phyloP scores from a whole-genome alignment of 2,888 invertebrate species.

The Ectemnius lituratus region DNA sequence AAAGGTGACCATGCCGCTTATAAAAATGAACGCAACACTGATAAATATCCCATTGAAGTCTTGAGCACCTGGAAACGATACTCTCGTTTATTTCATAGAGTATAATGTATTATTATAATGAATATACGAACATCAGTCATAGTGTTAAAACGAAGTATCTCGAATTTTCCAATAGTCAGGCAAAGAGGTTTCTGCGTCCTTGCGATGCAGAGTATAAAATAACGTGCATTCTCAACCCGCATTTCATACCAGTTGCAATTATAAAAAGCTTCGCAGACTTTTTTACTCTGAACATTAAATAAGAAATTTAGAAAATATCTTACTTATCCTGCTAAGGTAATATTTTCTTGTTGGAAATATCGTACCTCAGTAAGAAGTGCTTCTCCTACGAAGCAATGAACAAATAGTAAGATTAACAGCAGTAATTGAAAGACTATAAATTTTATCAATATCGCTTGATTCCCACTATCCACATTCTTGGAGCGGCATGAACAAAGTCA shows the following conservation, averaged over 20 bases:
- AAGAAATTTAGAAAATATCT: no score
- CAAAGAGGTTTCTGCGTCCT: slow-evolving; percentile 79
- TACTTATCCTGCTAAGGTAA: no score
- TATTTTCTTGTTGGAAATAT: no score
- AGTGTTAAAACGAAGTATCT: slow-evolving; percentile 79
- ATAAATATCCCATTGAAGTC: slow-evolving; percentile 63
- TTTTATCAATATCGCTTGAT: slow-evolving; percentile 58
- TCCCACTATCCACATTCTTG: slow-evolving; percentile 53
- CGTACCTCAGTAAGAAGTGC: slow-evolving; percentile 52
- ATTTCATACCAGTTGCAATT: slow-evolving; percentile 79
- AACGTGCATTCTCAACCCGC: slow-evolving; percentile 74
- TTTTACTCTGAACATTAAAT: slow-evolving; percentile 75
- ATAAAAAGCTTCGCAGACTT: slow-evolving; percentile 79
- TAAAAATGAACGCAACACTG: slow-evolving; percentile 58
- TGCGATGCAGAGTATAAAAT: slow-evolving; percentile 78
- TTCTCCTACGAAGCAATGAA: slow-evolving; percentile 67
- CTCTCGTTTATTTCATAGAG: not conserved
- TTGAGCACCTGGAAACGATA: slow-evolving; percentile 55
- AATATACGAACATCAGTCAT: slow-evolving; percentile 79
- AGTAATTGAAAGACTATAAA: slow-evolving; percentile 64
- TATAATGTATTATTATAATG: not conserved
- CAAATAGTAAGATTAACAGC: slow-evolving; percentile 64
- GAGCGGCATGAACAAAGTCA: not conserved
- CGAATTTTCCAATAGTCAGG: slow-evolving; percentile 80
- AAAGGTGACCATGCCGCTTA: not conserved